A percentile compares a stretch with the other conserved stretches of the same genome.
Conservation (phyloP, 2,797 vertebrate species). For the Cyprinodon diabolis region DNA sequence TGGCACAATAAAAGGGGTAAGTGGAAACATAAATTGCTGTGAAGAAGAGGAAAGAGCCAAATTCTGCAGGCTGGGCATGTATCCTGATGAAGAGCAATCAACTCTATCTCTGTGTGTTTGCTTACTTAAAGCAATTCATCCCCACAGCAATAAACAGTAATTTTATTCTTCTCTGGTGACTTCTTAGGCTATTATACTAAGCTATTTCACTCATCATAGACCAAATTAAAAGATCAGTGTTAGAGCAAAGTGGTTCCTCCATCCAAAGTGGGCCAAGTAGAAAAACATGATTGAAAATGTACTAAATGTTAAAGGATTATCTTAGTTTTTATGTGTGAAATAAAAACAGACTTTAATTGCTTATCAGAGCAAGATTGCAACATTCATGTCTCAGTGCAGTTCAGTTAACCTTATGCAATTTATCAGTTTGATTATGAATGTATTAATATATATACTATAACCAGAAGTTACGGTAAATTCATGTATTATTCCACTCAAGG, state of each 20-base stretch:
- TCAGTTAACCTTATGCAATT: background rate
- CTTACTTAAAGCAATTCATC: conserved; percentile 15
- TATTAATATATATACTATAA: too few species aligned
- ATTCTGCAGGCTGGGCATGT: conserved; percentile 43
- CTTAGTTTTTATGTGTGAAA: background rate
- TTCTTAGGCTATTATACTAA: background rate
- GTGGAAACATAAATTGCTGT: conserved; percentile 62
- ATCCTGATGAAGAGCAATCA: conserved; percentile 42
- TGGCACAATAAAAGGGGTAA: conserved; percentile 31
- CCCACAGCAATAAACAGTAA: conserved; percentile 11
- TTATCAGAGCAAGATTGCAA: background rate
- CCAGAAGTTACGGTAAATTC: too few species aligned
- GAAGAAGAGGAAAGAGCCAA: conserved; percentile 59
- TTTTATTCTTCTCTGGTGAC: conserved; percentile 4
- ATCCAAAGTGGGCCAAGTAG: background rate
- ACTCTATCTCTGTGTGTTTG: conserved; percentile 9
- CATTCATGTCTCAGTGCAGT: background rate
- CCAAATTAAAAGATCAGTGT: background rate
- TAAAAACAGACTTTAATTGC: background rate
- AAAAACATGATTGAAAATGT: background rate
- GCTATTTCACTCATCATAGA: conserved; percentile 5
- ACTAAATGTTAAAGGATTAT: background rate
- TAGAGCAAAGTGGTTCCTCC: background rate
- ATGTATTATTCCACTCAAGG: too few species aligned
- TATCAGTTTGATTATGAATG: too few species aligned